These are phyloP conservation scores for Lycaon pictus DNA, from an alignment of 2,113 vertebrate genomes.

Conservation along the genomic window DNA sequence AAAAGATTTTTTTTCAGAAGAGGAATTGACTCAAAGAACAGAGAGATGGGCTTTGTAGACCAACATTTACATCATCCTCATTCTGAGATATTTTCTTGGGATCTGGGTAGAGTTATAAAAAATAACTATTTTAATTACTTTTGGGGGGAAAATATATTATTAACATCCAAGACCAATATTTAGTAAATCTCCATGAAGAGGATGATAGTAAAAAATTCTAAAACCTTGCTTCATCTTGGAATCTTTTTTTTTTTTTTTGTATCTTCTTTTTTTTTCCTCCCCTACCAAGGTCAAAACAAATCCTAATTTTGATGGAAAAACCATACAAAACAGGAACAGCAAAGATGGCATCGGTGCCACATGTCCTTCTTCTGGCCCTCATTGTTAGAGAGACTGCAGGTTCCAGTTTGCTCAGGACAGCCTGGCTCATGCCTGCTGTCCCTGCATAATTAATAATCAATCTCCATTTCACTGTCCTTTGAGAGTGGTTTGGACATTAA, in stretches of 20 bases:
- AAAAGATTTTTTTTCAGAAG: neutral
- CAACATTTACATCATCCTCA: neutral
- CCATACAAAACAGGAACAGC: neutral
- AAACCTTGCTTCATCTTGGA: neutral
- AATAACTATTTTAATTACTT: conserved; percentile 26
- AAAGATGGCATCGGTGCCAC: neutral
- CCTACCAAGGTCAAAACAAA: neutral
- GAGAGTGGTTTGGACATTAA: neutral
- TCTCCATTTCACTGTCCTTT: neutral
- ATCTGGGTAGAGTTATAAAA: neutral
- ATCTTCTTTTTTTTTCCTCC: neutral
- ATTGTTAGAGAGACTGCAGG: neutral
- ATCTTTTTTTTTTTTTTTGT: neutral
- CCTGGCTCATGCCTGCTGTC: neutral
- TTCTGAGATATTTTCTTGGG: neutral
- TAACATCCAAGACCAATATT: neutral
- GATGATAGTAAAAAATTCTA: neutral
- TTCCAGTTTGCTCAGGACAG: neutral
- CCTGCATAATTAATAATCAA: neutral
- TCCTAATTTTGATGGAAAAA: neutral
- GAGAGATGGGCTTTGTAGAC: neutral
- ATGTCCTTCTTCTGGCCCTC: neutral
- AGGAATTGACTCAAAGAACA: neutral
- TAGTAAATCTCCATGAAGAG: neutral
- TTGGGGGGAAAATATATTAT: neutral